Evolutionary conservation across 2,888 invertebrate species (phyloP), one percentile per base, ranked within the genome.

Genomic region (Gnatocerus cornutus): DNA sequence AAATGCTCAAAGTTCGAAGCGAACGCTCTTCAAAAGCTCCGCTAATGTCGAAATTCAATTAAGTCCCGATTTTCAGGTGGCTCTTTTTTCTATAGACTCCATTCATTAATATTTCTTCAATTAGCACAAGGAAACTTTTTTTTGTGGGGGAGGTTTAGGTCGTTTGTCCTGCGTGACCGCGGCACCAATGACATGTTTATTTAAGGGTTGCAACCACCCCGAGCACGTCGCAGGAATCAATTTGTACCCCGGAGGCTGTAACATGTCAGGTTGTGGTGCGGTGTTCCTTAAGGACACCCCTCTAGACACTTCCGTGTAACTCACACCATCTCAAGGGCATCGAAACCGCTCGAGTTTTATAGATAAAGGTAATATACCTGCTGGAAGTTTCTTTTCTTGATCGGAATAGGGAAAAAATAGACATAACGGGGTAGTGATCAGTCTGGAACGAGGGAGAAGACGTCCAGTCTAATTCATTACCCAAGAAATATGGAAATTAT

Each of bases 121-220:
- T 62, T 61, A 61, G 61, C 5, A 14, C 21, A 12, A 7, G 29
- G 30, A 9, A 41, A 30, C 10, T 45, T 61, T 21, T 59, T 67
- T 67, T 67, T 64, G 33, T 39, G 41, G 46, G 58, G 39, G 46
- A 58, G 39, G 59, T 67, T n/a, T 61, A 43, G 67, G 48, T 9
- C 67, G 53, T 67, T 68, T 68, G 68, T 64, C 50, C 37, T 58
- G 50, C 73, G 74, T 74, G 74, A 74, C 72, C 67, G 71, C 52
- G 71, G 69, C 73, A 71, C 74, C 73, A 74, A 74, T 71, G 73
- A 74, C 73, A 74, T 74, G 73, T 74, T 74, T 74, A 73, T 74
- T 73, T 74, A 71, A 70, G 50, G 74, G 52, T 63, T 12, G 39
- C 55, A 16, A 29, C 59, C 52, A 59, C 30, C 59, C 66, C 37